These are phyloP conservation scores for Falcunculus frontatus DNA, from an alignment of 2,113 vertebrate genomes.

Conservation along the genomic window DNA sequence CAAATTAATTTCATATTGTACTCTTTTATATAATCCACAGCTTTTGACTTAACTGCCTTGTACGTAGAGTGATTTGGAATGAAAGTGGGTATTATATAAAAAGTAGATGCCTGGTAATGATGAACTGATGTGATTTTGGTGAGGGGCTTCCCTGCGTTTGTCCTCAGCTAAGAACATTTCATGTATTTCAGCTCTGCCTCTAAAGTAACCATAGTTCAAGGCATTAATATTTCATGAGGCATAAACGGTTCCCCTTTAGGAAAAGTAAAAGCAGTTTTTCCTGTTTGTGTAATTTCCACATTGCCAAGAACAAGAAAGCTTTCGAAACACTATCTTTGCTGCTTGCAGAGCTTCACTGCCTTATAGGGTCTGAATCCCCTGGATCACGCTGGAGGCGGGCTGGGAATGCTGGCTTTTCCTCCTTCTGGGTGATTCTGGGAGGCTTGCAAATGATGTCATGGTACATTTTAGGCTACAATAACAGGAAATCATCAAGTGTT, in stretches of 20 bases:
- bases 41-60: background rate
- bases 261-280: constrained; percentile 70
- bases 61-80: background rate
- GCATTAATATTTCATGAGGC: constrained; percentile 26
- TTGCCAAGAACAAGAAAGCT: constrained; percentile 52
- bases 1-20: background rate
- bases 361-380: constrained; percentile 72
- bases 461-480: constrained; percentile 77
- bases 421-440: constrained; percentile 61
- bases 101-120: background rate
- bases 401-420: constrained; percentile 56
- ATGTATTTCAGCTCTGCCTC: background rate
- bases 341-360: constrained; percentile 52
- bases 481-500: constrained; percentile 82
- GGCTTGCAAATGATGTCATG: constrained; percentile 73
- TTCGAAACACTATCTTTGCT: constrained; percentile 29
- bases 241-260: constrained; percentile 22
- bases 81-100: background rate
- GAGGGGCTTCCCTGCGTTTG: background rate
- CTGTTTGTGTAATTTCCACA: constrained; percentile 58
- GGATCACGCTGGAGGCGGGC: constrained; percentile 7
- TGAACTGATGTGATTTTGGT: background rate
- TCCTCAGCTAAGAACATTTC: background rate
- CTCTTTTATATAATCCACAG: background rate
- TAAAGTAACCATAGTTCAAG: background rate